These are phyloP conservation scores for Agrypnus murinus DNA, from an alignment of 2,888 invertebrate species.

Conservation along the genomic window DNA sequence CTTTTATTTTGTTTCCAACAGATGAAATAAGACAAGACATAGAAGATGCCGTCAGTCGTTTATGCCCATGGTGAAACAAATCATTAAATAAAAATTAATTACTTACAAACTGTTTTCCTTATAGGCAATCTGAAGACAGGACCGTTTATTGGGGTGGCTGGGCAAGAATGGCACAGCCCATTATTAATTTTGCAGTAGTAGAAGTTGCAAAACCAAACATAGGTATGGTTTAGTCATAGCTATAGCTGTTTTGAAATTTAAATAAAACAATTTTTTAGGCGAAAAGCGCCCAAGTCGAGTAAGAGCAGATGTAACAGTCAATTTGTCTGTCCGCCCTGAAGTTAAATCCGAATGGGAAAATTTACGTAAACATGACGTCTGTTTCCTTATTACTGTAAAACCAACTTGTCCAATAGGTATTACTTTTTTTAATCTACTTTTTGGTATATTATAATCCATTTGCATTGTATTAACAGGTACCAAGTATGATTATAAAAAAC, in stretches of 20 bases:
- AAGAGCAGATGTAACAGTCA: constrained; percentile 95
- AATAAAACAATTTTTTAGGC: constrained; percentile 70
- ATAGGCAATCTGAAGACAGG: constrained; percentile 89
- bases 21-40: constrained; percentile 99
- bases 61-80: constrained; percentile 96
- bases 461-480: constrained; percentile 74
- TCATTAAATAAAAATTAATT: no score
- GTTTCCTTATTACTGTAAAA: constrained; percentile 94
- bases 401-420: constrained; percentile 89
- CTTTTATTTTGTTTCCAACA: constrained; percentile 70
- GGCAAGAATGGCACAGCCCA: constrained; percentile 98
- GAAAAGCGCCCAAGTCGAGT: constrained; percentile 97
- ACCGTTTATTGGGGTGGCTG: constrained; percentile 96
- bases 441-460: background rate
- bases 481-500: constrained; percentile 85
- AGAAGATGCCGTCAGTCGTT: constrained; percentile 95
- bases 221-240: constrained; percentile 63
- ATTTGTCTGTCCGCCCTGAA: constrained; percentile 91
- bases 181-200: constrained; percentile 93
- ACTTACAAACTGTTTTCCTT: no score
- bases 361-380: constrained; percentile 97
- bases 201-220: constrained; percentile 95
- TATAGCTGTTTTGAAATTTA: background rate
- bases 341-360: constrained; percentile 98
- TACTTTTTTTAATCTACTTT: background rate